Percentiles rank a stretch among this genome's conserved stretches.
phyloP scores from a whole-genome alignment of 2,888 invertebrate genomes.

The Pharmacophagus antenor region DNA sequence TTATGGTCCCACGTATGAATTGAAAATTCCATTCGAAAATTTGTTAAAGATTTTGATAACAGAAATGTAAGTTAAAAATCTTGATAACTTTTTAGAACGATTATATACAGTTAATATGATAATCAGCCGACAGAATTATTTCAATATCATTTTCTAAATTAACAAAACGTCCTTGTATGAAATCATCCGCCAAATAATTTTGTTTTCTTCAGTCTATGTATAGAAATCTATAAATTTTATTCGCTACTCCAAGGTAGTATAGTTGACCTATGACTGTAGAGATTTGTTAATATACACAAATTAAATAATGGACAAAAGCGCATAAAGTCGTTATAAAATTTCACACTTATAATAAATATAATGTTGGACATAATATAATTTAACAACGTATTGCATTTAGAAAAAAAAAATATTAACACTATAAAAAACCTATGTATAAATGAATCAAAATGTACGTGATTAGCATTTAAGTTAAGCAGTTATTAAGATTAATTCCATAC shows the following conservation, averaged over 20 bases:
- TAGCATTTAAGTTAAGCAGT: background rate
- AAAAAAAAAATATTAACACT: background rate
- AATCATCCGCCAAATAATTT: background rate
- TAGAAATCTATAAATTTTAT: background rate
- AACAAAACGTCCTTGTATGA: background rate
- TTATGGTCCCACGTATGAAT: no score
- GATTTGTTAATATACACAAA: background rate
- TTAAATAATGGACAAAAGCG: background rate
- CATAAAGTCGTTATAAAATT: background rate
- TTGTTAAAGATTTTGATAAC: background rate
- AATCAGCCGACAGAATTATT: background rate
- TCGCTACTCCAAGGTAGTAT: background rate
- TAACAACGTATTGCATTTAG: background rate
- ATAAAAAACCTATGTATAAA: background rate
- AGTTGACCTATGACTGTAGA: background rate
- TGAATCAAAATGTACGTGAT: background rate
- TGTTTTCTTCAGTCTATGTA: background rate
- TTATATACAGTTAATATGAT: background rate
- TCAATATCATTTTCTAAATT: background rate
- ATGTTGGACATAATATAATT: background rate
- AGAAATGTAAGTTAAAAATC: background rate
- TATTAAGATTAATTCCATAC: slow-evolving; percentile 18
- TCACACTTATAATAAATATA: background rate
- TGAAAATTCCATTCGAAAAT: background rate
- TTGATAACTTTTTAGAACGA: background rate